Base-by-base conservation (phyloP, 2,888 invertebrate species). In the Plagiodera versicolora region DNA sequence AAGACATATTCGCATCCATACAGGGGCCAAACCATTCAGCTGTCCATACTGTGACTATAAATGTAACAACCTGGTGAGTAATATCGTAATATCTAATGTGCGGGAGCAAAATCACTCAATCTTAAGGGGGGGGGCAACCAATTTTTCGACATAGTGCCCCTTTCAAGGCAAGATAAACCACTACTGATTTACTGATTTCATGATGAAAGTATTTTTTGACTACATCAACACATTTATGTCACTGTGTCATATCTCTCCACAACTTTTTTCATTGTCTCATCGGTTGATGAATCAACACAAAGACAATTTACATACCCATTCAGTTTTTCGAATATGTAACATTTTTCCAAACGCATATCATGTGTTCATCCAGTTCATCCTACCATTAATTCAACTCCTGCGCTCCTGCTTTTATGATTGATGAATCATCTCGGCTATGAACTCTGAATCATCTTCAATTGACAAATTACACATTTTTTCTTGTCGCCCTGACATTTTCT, bases 1-100 rank as follows among this genome's bases (percentile, higher is more conserved):
- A 73, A 85, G 94, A 50, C 96, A 96, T 77, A 82, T 89, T 76
- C 84, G 90, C 3, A 84, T 89, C 19, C 95, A 95, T 77, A 89
- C 88, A 3, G 92, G 92, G 2, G 84, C 87, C 30, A 94, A 92
- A 76, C 94, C 95, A 0, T 95, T 91, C 80, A 84, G 84, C 55
- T 97, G 97, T 79, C 91, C 91, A 0, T 88, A 94, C 76, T 97
- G 96, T 76, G 72, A 82, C 20, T 91, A 89, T 72, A 87, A 86
- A 4, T 91, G 91, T 77, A 92, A 90, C 66, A 89, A 89, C 73
- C 83, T 91, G 83, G 91, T 92, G 80, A 84, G 83, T 64, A 6
- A 39, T 39, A n/a, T n/a, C n/a, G n/a, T n/a, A n/a, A n/a, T n/a
- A n/a, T n/a, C n/a, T n/a, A n/a, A n/a, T n/a, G n/a, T n/a, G n/a